phyloP scores from a whole-genome alignment of 2,888 invertebrate genomes.

The Callosobruchus maculatus region DNA sequence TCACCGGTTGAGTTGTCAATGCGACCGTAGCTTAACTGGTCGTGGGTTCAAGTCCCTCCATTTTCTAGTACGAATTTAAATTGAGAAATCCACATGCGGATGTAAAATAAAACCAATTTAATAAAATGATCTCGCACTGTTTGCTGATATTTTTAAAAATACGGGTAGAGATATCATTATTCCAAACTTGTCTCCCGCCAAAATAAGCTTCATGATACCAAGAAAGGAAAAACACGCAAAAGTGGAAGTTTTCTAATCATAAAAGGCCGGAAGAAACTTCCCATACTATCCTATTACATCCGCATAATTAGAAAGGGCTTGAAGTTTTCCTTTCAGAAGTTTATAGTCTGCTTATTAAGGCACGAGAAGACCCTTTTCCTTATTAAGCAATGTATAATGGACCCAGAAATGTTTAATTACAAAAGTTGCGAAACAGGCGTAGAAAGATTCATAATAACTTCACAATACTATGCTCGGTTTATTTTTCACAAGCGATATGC shows the following conservation, averaged over 20 bases:
- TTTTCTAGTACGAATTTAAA: no score
- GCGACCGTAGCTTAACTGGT: no score
- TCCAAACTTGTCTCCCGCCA: background rate
- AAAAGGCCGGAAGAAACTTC: background rate
- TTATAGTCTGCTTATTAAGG: background rate
- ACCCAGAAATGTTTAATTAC: background rate
- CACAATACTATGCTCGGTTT: background rate
- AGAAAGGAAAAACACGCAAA: background rate
- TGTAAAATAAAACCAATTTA: no score
- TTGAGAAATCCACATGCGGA: no score
- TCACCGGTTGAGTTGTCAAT: no score
- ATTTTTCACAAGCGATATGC: background rate
- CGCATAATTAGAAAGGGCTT: background rate
- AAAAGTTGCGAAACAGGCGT: background rate
- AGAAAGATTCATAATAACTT: background rate
- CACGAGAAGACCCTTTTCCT: background rate
- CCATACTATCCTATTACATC: background rate
- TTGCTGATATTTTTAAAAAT: no score
- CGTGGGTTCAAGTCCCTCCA: no score
- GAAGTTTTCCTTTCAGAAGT: background rate
- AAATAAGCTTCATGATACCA: background rate
- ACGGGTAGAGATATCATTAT: no score
- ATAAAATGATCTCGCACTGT: no score
- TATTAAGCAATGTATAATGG: background rate
- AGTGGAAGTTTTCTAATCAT: background rate